Evolutionary conservation across 1,140 invertebrate species (phyloP).

Genomic region (Drosophila bocqueti): DNA sequence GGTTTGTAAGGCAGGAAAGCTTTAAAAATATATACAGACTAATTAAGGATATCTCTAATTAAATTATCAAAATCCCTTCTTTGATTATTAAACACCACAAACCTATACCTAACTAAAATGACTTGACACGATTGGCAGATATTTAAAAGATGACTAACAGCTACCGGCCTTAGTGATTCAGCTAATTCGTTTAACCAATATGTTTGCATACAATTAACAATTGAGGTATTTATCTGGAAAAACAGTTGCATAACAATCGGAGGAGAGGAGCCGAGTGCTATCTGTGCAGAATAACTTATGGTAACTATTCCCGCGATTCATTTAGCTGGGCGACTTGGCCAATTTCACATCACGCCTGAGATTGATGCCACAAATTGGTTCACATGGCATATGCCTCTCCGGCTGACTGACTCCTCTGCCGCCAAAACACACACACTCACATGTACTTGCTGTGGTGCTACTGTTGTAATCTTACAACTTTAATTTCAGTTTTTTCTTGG

Average conservation of each 20-base stretch:
- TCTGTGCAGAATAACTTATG: slow-evolving; percentile 40
- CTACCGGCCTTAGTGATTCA: slow-evolving; percentile 10
- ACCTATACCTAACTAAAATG: not conserved
- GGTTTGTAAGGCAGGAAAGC: not conserved
- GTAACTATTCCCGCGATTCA: slow-evolving; percentile 42
- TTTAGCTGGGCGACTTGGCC: slow-evolving; percentile 38
- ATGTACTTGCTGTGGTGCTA: slow-evolving; percentile 14
- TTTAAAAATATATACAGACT: not conserved
- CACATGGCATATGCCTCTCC: slow-evolving; percentile 70
- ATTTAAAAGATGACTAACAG: slow-evolving; percentile 19
- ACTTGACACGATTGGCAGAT: slow-evolving; percentile 15
- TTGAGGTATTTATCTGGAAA: slow-evolving; percentile 20
- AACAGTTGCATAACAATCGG: slow-evolving; percentile 20
- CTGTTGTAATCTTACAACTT: slow-evolving; percentile 79
- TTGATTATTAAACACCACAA: not conserved
- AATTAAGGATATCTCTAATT: not conserved
- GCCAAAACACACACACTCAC: not conserved
- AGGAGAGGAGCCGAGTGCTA: slow-evolving; percentile 4
- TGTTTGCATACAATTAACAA: slow-evolving; percentile 30
- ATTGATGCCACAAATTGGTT: slow-evolving; percentile 85
- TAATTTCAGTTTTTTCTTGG: slow-evolving; percentile 80
- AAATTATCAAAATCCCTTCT: not conserved
- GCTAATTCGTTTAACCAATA: slow-evolving; percentile 12
- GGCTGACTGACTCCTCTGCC: slow-evolving; percentile 46
- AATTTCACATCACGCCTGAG: slow-evolving; percentile 83